These are phyloP conservation scores for Ichneumoninae sp. DNA, from an alignment of 2,888 invertebrate species.

Conservation along the genomic window DNA sequence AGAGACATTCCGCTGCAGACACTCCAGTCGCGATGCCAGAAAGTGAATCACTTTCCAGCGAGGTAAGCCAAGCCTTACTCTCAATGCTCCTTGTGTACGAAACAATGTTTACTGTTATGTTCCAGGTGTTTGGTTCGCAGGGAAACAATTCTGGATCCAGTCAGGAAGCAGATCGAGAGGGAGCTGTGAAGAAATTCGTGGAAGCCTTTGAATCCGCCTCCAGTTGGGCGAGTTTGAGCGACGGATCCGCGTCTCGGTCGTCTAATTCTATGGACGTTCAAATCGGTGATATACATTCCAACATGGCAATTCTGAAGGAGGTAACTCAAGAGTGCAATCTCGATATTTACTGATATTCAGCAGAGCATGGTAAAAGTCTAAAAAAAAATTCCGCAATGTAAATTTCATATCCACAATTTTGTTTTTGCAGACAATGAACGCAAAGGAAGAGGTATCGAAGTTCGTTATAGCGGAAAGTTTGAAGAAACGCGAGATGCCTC, in stretches of 20 bases:
- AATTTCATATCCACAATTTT: slow-evolving; percentile 13
- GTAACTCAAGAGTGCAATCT: slow-evolving; percentile 56
- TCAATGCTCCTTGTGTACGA: background rate
- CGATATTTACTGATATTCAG: background rate
- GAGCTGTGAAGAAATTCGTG: slow-evolving; percentile 69
- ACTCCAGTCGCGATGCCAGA: background rate
- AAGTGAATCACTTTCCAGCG: background rate
- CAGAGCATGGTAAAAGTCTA: too few species aligned
- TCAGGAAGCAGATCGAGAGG: slow-evolving; percentile 42
- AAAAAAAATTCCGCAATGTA: slow-evolving; percentile 2
- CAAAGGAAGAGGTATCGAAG: slow-evolving; percentile 68
- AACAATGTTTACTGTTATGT: background rate
- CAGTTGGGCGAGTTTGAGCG: slow-evolving; percentile 53
- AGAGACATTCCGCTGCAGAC: background rate
- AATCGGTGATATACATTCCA: slow-evolving; percentile 68
- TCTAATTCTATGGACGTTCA: slow-evolving; percentile 65
- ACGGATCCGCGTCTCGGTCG: slow-evolving; percentile 25
- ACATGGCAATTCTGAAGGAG: slow-evolving; percentile 72
- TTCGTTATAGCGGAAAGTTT: slow-evolving; percentile 60
- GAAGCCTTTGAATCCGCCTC: slow-evolving; percentile 69
- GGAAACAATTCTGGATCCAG: slow-evolving; percentile 22
- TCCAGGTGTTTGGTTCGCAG: slow-evolving; percentile 21
- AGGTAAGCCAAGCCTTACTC: background rate
- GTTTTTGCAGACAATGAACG: slow-evolving; percentile 69
- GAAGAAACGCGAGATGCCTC: slow-evolving; percentile 61